Evolutionary conservation across 2,797 vertebrate species (phyloP).

Genomic region (Sardinella longiceps): DNA sequence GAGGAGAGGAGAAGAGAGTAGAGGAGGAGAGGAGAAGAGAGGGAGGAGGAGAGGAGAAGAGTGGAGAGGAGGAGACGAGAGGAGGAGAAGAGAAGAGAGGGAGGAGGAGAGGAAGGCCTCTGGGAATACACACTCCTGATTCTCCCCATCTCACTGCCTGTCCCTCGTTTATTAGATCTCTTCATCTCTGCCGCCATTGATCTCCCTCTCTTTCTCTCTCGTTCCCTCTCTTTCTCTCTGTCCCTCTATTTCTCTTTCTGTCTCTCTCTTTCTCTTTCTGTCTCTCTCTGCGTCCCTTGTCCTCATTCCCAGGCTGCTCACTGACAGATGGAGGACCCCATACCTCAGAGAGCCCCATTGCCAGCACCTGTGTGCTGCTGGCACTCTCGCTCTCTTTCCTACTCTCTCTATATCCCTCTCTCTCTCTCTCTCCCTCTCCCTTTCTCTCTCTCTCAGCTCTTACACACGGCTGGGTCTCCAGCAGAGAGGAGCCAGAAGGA

Average conservation of each 20-base stretch:
- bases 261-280: slow-evolving; percentile 23
- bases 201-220: background rate
- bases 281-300: background rate
- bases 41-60: no score
- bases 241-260: slow-evolving; percentile 19
- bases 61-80: no score
- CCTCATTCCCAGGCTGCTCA: slow-evolving; percentile 33
- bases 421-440: background rate
- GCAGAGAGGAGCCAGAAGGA: slow-evolving; percentile 17
- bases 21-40: no score
- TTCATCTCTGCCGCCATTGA: slow-evolving; percentile 16
- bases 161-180: background rate
- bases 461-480: slow-evolving; percentile 1
- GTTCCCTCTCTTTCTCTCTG: background rate
- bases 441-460: background rate
- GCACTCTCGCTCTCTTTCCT: slow-evolving; percentile 32
- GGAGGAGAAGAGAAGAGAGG: no score
- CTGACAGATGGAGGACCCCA: slow-evolving; percentile 29
- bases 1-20: no score
- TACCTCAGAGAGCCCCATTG: slow-evolving; percentile 21
- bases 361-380: slow-evolving; percentile 34
- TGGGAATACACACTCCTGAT: background rate
- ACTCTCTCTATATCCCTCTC: slow-evolving; percentile 6
- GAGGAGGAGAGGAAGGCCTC: no score
- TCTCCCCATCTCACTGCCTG: background rate